A percentile compares a stretch with the other conserved stretches of the same genome.
Evolutionary conservation across 2,113 vertebrate species (phyloP).

Genomic region (Perca flavescens): DNA sequence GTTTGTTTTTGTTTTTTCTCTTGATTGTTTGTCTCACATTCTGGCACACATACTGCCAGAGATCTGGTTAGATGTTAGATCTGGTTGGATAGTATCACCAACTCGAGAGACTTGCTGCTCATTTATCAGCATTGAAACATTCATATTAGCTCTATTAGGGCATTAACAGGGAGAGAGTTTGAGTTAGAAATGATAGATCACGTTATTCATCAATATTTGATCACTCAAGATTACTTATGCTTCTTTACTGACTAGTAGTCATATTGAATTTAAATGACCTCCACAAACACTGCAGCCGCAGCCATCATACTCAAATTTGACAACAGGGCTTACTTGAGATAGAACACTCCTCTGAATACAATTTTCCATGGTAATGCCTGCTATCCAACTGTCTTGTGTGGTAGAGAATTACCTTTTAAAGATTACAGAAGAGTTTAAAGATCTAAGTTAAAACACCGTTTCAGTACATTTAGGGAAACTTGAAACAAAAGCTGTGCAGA

Average conservation of each 20-base stretch:
- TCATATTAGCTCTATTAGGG: conserved; percentile 40
- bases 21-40: conserved; percentile 4
- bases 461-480: conserved; percentile 3
- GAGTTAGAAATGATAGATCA: conserved; percentile 45
- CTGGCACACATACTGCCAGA: conserved; percentile 30
- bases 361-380: not conserved
- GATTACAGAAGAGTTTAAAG: not conserved
- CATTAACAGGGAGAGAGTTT: conserved; percentile 14
- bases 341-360: not conserved
- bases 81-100: conserved; percentile 33
- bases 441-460: not conserved
- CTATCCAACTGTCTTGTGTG: not conserved
- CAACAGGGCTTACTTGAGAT: conserved; percentile 3
- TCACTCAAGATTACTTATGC: conserved; percentile 28
- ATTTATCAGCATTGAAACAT: conserved; percentile 41
- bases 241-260: conserved; percentile 37
- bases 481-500: not conserved
- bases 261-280: conserved; percentile 50
- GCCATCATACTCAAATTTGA: not conserved
- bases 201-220: conserved; percentile 66
- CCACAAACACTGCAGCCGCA: conserved; percentile 14
- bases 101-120: conserved; percentile 21
- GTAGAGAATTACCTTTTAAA: not conserved
- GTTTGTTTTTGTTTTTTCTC: not conserved
- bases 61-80: no score